A percentile compares a stretch with the other conserved stretches of the same genome.
Evolutionary conservation across 2,113 vertebrate species (phyloP).

Genomic region (Ploceus nigricollis): DNA sequence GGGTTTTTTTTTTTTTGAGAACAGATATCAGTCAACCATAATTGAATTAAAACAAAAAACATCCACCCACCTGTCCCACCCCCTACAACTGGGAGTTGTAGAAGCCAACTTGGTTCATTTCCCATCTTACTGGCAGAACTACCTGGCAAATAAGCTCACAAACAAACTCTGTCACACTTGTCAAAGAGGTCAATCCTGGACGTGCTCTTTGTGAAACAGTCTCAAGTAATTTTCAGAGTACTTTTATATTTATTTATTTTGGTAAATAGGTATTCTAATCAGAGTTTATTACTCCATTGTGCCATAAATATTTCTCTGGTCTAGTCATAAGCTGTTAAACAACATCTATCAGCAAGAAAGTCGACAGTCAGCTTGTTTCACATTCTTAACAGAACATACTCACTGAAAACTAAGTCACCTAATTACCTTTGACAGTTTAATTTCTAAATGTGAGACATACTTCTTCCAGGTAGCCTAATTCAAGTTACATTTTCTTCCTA

Average conservation of each 20-base stretch:
- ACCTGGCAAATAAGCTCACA: not conserved
- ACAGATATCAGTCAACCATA: not conserved
- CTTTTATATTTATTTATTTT: not conserved
- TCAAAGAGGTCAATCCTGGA: not conserved
- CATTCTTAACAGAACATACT: not conserved
- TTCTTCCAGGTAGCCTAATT: not conserved
- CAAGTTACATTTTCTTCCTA: not conserved
- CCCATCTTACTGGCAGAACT: not conserved
- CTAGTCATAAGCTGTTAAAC: not conserved
- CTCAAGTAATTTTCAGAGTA: not conserved
- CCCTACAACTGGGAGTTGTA: not conserved
- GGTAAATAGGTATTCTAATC: not conserved
- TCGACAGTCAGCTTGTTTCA: not conserved
- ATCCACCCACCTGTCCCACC: not conserved
- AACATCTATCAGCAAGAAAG: not conserved
- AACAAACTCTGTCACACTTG: not conserved
- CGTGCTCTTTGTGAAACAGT: accelerated
- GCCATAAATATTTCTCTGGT: not conserved
- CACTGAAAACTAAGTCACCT: not conserved
- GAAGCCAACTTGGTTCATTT: not conserved
- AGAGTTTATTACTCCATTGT: not conserved
- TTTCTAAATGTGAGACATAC: not conserved
- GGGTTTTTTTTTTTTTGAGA: not conserved
- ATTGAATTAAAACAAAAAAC: not conserved
- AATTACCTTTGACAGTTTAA: not conserved